A percentile compares a stretch with the other conserved stretches of the same genome.
Conservation (phyloP, 2,888 invertebrate species). For the Ischnura elegans region DNA sequence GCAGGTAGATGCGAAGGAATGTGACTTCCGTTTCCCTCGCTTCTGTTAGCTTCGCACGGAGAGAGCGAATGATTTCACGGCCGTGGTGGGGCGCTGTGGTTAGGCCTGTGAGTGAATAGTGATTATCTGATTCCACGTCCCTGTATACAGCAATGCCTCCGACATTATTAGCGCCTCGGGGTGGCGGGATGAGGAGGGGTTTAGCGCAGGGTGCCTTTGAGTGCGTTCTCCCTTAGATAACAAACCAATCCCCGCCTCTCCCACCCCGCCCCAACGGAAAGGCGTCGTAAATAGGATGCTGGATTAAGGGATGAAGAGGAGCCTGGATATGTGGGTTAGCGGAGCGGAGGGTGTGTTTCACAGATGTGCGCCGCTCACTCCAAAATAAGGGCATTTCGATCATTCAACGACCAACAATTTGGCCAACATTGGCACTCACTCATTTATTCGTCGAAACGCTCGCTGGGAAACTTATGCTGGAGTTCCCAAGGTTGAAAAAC, state of each 20-base stretch:
- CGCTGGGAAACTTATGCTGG: too few relatives aligned
- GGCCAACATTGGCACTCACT: too few relatives aligned
- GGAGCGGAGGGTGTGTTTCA: background rate
- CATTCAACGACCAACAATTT: background rate
- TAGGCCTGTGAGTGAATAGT: slow-evolving; percentile 26
- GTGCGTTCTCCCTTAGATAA: background rate
- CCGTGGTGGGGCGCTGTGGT: background rate
- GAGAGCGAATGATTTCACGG: too few relatives aligned
- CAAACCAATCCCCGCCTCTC: background rate
- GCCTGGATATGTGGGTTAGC: background rate
- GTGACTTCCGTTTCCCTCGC: too few relatives aligned
- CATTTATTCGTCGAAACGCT: too few relatives aligned
- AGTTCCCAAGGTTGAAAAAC: too few relatives aligned
- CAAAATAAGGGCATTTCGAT: background rate
- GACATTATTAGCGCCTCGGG: slow-evolving; percentile 27
- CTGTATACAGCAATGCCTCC: slow-evolving; percentile 18
- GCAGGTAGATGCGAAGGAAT: too few relatives aligned
- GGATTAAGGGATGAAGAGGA: background rate
- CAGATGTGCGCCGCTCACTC: background rate
- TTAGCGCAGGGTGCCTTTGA: background rate
- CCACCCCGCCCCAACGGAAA: background rate
- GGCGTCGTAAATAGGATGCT: background rate
- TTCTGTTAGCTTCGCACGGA: too few relatives aligned
- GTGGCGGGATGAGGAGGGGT: background rate
- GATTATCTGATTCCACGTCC: slow-evolving; percentile 3